Base-by-base conservation (phyloP, 1,140 invertebrate species). In the Conus ventricosus region DNA sequence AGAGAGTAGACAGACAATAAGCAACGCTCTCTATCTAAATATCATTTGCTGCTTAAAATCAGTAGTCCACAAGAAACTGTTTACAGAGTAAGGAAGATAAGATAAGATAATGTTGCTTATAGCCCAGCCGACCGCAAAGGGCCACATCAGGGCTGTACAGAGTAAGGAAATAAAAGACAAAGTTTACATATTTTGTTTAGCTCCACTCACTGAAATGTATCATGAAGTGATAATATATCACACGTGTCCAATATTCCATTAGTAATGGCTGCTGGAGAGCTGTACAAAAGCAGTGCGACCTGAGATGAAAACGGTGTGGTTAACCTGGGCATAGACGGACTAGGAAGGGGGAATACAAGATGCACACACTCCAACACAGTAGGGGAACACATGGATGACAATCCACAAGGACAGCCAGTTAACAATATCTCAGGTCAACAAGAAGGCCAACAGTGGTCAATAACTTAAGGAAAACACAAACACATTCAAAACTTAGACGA, bases 291-390 rank as follows among this genome's bases (percentile, higher is more conserved):
- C 20, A 71, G 6, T 71, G 20, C 6, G 67, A 71, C 67, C 67
- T 71, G 67, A 71, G 67, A 71, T 71, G 67, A 71, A n/a, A 71
- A 71, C 67, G 20, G 67, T 71, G 67, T 71, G 67, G 17, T 71
- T 71, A 71, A 71, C 13, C 67, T n/a, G 67, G 13, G 20, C 20
- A 23, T 11, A 20, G 67, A 71, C 23, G 20, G 67, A 71, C 67
- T 71, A 71, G 67, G 7, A 1, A 10, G 20, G 67, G 67, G 13
- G 11, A 23, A 71, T 1, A 71, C 23, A 20, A 71, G 23, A 11
- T 63, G 17, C 17, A 20, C 13, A 5, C 23, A 71, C 67, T 7
- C 67, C 23, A 71, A 63, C 60, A 71, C 23, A n/a, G 67, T 1
- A 71, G 6, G 67, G 67, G 67, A 71, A 71, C 67, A 71, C 23